These are phyloP conservation scores for Gulo gulo DNA, from an alignment of 2,113 vertebrate genomes.

Conservation along the genomic window DNA sequence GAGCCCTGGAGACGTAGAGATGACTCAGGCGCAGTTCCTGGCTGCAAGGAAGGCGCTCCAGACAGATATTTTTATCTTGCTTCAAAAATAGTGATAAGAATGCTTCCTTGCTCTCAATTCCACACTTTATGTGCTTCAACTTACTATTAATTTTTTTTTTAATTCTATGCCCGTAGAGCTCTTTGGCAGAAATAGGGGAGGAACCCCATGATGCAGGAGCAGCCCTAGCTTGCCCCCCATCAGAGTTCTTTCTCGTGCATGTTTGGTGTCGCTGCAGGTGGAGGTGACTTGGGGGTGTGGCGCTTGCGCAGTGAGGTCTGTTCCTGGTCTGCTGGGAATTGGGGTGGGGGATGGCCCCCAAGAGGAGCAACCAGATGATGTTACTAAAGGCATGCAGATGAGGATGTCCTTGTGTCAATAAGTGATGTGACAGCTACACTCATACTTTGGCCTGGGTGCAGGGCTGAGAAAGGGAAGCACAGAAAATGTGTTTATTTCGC, in stretches of 20 bases:
- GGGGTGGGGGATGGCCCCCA: background rate
- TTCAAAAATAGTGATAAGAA: background rate
- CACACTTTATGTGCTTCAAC: background rate
- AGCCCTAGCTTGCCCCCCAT: accelerated
- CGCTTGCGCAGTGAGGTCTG: background rate
- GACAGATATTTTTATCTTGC: background rate
- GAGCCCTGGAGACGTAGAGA: background rate
- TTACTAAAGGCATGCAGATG: accelerated
- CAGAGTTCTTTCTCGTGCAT: background rate
- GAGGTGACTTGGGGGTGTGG: background rate
- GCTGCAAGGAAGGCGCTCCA: background rate
- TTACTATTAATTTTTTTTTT: background rate
- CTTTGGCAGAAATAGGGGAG: background rate
- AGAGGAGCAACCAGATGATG: background rate
- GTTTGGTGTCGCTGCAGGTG: background rate
- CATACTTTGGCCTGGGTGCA: background rate
- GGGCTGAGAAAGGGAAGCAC: slow-evolving; percentile 7
- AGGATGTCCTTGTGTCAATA: slow-evolving; percentile 14
- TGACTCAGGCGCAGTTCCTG: background rate
- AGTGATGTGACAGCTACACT: background rate
- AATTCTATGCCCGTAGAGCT: background rate
- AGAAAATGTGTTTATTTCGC: slow-evolving; percentile 37
- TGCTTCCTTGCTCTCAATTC: background rate
- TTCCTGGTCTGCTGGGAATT: background rate
- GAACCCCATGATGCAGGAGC: background rate